phyloP scores from a whole-genome alignment of 2,113 vertebrate species.

The Guaruba guarouba region DNA sequence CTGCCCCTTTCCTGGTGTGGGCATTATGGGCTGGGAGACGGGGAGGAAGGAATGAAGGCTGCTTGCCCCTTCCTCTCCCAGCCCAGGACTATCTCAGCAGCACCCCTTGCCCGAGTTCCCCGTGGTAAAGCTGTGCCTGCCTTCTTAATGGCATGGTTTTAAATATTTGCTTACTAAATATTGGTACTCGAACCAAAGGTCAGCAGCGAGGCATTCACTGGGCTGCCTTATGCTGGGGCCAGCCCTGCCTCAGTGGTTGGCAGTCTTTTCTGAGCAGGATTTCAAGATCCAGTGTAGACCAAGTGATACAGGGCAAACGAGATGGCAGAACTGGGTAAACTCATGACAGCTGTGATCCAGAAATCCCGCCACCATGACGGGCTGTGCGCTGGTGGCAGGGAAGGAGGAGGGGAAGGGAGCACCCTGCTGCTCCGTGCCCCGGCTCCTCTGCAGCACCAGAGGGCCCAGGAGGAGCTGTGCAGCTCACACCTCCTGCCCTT shows the following conservation, averaged over 20 bases:
- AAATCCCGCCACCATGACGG: background rate
- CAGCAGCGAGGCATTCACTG: background rate
- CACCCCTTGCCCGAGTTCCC: background rate
- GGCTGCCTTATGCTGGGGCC: background rate
- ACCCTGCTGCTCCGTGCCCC: background rate
- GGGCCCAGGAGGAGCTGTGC: background rate
- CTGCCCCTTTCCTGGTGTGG: background rate
- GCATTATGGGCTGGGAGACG: background rate
- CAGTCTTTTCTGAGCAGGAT: background rate
- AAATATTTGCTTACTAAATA: conserved; percentile 42
- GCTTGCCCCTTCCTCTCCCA: background rate
- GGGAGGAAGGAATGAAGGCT: background rate
- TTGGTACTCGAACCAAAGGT: background rate
- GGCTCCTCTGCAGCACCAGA: accelerated
- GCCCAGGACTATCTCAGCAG: background rate
- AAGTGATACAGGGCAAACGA: accelerated
- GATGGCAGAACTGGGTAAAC: background rate
- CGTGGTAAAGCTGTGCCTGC: background rate
- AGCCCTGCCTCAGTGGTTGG: background rate
- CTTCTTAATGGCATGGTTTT: background rate
- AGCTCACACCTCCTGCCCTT: background rate
- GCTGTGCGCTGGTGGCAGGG: background rate
- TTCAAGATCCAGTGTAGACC: background rate
- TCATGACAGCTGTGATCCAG: background rate
- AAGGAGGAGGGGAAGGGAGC: background rate